phyloP scores from a whole-genome alignment of 2,113 vertebrate genomes.

The Varanus komodoensis region DNA sequence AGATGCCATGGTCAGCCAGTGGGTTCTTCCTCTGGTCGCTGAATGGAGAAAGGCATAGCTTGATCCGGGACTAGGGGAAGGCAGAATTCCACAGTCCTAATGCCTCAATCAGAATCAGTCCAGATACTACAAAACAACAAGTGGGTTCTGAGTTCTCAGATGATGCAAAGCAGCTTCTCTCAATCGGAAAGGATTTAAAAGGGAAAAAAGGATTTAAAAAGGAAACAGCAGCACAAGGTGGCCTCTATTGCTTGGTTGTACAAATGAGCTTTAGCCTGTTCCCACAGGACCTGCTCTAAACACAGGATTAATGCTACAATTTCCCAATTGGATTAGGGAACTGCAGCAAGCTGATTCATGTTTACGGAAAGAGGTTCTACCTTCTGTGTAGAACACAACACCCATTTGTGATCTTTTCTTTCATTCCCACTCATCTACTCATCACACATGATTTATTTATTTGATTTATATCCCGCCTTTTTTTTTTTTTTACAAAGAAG shows the following conservation, averaged over 20 bases:
- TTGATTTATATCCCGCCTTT: no score
- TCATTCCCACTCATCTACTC: no score
- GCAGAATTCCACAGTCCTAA: no score
- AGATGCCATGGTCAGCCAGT: no score
- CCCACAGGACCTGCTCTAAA: conserved; percentile 47
- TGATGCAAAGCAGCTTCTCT: conserved; percentile 24
- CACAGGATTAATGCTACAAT: conserved; percentile 39
- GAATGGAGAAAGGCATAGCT: no score
- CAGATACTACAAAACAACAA: neutral
- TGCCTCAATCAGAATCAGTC: neutral
- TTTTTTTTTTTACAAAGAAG: no score
- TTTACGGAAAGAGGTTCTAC: neutral
- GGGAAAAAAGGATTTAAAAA: neutral
- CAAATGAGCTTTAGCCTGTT: conserved; percentile 32
- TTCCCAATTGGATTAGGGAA: conserved; percentile 49
- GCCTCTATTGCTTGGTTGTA: conserved; percentile 20
- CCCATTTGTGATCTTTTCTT: conserved; percentile 18
- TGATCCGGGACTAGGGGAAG: no score
- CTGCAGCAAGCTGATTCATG: conserved; percentile 63
- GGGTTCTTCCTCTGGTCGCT: no score
- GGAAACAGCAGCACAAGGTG: neutral
- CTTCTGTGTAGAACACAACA: no score
- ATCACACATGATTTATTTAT: no score
- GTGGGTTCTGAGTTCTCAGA: neutral
- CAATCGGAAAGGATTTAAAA: neutral